Conservation (phyloP, 2,888 invertebrate genomes). For the Mantis religiosa region DNA sequence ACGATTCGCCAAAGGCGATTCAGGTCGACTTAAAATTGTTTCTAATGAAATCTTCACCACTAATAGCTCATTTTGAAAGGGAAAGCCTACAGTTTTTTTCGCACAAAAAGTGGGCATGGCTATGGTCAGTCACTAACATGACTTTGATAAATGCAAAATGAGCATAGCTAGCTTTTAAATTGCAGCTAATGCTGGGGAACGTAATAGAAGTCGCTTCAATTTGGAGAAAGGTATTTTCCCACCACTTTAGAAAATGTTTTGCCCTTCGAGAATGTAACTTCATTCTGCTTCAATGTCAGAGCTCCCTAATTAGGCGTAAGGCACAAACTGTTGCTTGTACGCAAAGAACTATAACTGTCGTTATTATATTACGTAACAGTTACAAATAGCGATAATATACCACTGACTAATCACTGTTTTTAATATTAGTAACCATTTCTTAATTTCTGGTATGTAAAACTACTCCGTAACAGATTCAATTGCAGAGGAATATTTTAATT, state of each 20-base stretch:
- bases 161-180: not conserved
- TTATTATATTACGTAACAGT: no score
- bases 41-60: conserved; percentile 4
- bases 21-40: not conserved
- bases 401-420: no score
- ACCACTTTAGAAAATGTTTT: not conserved
- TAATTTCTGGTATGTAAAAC: no score
- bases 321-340: no score
- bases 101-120: not conserved
- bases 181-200: not conserved
- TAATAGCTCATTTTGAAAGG: conserved; percentile 2
- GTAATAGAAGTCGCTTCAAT: not conserved
- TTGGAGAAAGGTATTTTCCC: not conserved
- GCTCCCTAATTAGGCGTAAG: no score
- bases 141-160: not conserved
- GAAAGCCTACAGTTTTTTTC: not conserved
- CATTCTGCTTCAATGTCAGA: not conserved
- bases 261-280: not conserved
- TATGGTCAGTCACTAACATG: not conserved
- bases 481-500: no score
- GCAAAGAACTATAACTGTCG: no score
- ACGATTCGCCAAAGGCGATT: not conserved
- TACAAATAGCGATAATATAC: no score
- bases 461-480: no score
- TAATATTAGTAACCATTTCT: no score